Percentiles rank a stretch among this genome's conserved stretches.
Evolutionary conservation across 1,140 invertebrate species (phyloP).

Genomic region (Dysdera silvatica): DNA sequence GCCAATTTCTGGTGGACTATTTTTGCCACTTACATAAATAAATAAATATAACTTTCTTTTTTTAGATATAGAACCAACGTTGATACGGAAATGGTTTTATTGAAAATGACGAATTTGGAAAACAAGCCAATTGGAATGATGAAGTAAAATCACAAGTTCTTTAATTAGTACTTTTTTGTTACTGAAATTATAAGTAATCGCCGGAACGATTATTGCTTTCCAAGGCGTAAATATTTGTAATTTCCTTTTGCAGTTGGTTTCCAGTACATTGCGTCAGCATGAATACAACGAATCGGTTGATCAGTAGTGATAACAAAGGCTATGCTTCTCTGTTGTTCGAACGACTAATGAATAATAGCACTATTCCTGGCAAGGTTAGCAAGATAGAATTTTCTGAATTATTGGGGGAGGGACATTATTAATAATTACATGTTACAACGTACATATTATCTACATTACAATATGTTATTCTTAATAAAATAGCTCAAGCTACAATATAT

Average conservation of each 20-base stretch:
- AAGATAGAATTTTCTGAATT: not conserved
- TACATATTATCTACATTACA: no score
- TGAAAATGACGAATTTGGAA: constrained; percentile 58
- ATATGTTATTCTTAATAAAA: no score
- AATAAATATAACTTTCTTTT: not conserved
- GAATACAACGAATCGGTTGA: constrained; percentile 87
- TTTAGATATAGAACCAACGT: constrained; percentile 62
- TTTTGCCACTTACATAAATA: not conserved
- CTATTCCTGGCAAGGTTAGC: constrained; percentile 61
- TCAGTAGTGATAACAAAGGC: constrained; percentile 91
- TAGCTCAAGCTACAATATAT: no score
- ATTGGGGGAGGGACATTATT: no score
- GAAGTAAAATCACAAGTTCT: constrained; percentile 44
- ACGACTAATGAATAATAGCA: constrained; percentile 57
- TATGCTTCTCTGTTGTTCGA: constrained; percentile 80
- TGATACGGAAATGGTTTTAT: constrained; percentile 73
- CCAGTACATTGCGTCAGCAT: constrained; percentile 89
- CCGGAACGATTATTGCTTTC: not conserved
- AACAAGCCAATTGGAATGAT: constrained; percentile 46
- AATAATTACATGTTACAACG: no score
- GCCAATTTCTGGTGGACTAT: no score
- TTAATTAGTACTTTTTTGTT: not conserved
- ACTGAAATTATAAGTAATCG: not conserved
- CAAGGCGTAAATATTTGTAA: not conserved
- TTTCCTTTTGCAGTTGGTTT: constrained; percentile 58